Conservation (phyloP, 2,113 vertebrate species). For the Callopanchax toddi region DNA sequence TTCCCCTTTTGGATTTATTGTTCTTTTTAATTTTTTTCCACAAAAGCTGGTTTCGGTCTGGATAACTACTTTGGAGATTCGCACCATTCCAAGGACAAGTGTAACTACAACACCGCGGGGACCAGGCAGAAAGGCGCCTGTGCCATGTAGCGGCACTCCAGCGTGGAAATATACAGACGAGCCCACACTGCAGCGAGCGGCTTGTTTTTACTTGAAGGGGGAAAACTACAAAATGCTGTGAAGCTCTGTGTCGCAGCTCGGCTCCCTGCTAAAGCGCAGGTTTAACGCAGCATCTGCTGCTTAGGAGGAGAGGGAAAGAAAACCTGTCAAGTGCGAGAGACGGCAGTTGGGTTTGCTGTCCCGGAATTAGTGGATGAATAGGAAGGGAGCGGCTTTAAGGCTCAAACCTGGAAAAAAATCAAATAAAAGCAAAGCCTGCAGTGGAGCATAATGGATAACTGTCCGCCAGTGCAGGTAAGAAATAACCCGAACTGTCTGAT, state of each 20-base stretch:
- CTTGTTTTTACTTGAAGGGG: slow-evolving; percentile 56
- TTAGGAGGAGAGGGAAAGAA: neutral
- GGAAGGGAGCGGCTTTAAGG: slow-evolving; percentile 66
- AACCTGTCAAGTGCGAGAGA: slow-evolving; percentile 30
- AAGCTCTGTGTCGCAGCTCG: slow-evolving; percentile 47
- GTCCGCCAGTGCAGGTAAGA: slow-evolving; percentile 60
- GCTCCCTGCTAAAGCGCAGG: slow-evolving; percentile 35
- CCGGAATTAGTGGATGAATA: slow-evolving; percentile 68
- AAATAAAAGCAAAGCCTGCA: slow-evolving; percentile 33
- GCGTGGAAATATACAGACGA: slow-evolving; percentile 39
- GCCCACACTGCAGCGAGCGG: slow-evolving; percentile 34
- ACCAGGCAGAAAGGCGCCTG: slow-evolving; percentile 10
- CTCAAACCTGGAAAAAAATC: slow-evolving; percentile 28
- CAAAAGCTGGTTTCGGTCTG: slow-evolving; percentile 2
- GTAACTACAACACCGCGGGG: slow-evolving; percentile 32
- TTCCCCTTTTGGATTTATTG: slow-evolving; percentile 33
- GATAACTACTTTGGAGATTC: slow-evolving; percentile 7
- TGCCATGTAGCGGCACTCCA: slow-evolving; percentile 39
- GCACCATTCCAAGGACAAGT: slow-evolving; percentile 31
- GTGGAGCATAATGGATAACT: slow-evolving; percentile 57
- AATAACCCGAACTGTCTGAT: neutral
- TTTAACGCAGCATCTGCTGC: slow-evolving; percentile 41
- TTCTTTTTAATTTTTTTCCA: neutral
- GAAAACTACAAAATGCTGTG: slow-evolving; percentile 55
- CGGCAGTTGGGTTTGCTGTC: slow-evolving; percentile 52